Conservation (phyloP, 30 jellyfish, hydroid and myxozoan species). For the Catostylus mosaicus region DNA sequence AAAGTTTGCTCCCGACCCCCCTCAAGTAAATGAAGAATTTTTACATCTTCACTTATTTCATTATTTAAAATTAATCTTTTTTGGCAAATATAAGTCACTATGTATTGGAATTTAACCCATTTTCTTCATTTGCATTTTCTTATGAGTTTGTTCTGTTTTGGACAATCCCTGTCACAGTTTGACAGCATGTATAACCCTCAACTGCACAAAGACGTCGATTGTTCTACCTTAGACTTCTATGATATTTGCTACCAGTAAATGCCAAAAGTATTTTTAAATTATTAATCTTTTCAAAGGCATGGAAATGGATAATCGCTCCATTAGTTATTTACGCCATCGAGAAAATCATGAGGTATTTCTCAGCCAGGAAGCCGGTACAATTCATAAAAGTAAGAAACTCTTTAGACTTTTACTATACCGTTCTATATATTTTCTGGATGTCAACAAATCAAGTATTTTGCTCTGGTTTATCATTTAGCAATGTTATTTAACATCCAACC, state of each 20-base stretch:
- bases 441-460: no score
- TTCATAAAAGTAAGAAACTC: conserved; percentile 14
- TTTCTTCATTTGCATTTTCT: no score
- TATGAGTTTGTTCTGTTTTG: no score
- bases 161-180: neutral
- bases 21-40: no score
- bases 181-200: neutral
- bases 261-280: neutral
- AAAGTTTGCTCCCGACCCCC: conserved; percentile 65
- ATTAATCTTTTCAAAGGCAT: conserved; percentile 58
- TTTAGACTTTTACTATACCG: no score
- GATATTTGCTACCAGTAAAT: neutral
- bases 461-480: no score
- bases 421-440: no score
- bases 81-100: neutral
- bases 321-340: conserved; percentile 64
- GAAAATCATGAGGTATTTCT: conserved; percentile 30
- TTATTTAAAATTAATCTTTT: no score
- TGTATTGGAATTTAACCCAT: no score
- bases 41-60: no score
- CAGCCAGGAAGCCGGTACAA: conserved; percentile 52
- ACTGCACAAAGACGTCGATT: neutral
- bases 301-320: conserved; percentile 90
- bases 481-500: no score
- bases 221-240: neutral